phyloP scores from a whole-genome alignment of 2,888 invertebrate genomes.

The Erannis defoliaria region DNA sequence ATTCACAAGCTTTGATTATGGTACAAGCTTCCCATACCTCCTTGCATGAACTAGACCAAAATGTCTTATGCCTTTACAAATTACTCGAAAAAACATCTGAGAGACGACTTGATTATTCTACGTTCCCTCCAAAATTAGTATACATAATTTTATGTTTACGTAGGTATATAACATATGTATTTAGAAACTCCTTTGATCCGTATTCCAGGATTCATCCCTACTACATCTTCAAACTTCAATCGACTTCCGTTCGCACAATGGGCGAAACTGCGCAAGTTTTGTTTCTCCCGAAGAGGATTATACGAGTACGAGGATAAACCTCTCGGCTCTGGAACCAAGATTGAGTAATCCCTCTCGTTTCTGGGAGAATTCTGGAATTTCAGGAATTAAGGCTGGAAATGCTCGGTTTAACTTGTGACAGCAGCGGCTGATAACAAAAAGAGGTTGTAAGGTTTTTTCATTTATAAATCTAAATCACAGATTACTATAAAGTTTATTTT shows the following conservation, averaged over 20 bases:
- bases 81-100: too few relatives aligned
- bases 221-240: background rate
- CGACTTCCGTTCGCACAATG: slow-evolving; percentile 12
- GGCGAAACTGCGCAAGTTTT: slow-evolving; percentile 16
- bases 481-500: too few relatives aligned
- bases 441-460: background rate
- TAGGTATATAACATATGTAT: background rate
- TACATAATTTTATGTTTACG: too few relatives aligned
- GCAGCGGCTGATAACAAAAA: slow-evolving; percentile 2
- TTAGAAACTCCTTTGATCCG: background rate
- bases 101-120: too few relatives aligned
- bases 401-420: slow-evolving; percentile 6
- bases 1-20: too few relatives aligned
- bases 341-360: slow-evolving; percentile 23
- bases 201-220: background rate
- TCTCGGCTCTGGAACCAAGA: slow-evolving; percentile 19
- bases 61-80: too few relatives aligned
- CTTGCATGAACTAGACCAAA: too few relatives aligned
- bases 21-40: too few relatives aligned
- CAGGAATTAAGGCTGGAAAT: slow-evolving; percentile 17
- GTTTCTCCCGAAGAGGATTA: slow-evolving; percentile 23
- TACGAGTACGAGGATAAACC: slow-evolving; percentile 21
- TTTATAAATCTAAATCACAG: too few relatives aligned
- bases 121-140: too few relatives aligned
- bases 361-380: slow-evolving; percentile 14